A percentile compares a stretch with the other conserved stretches of the same genome.
Conservation (phyloP, 2,113 vertebrate genomes). For the Scatophagus argus region DNA sequence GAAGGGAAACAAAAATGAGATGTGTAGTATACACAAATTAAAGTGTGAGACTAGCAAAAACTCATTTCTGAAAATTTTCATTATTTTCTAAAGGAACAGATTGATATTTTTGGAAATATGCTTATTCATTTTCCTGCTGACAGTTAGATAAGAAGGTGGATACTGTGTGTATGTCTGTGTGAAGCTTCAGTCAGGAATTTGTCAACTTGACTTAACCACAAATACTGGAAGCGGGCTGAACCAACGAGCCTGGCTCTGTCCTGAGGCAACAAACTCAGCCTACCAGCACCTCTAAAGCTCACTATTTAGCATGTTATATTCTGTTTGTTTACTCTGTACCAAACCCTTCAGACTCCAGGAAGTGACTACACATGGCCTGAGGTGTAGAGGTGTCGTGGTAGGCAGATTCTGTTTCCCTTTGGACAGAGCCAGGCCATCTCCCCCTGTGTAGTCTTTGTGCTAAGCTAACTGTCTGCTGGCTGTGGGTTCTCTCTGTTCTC, state of each 20-base stretch:
- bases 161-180: not conserved
- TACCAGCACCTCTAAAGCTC: not conserved
- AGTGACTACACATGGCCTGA: not conserved
- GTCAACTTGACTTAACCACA: not conserved
- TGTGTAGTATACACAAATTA: slow-evolving; percentile 52
- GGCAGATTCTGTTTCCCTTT: not conserved
- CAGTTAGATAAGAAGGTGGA: not conserved
- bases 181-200: not conserved
- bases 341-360: not conserved
- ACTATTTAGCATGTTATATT: not conserved
- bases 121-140: not conserved
- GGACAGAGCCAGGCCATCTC: not conserved
- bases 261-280: not conserved
- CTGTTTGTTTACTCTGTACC: not conserved
- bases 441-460: not conserved
- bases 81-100: not conserved
- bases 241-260: not conserved
- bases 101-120: not conserved
- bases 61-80: not conserved
- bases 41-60: slow-evolving; percentile 36
- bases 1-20: slow-evolving; percentile 57
- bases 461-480: not conserved
- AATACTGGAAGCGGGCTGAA: not conserved
- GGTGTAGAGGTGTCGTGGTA: no score
- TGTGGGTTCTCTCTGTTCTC: no score